Evolutionary conservation across 2,113 vertebrate genomes (phyloP).

Genomic region (Amblyopsis rosae): DNA sequence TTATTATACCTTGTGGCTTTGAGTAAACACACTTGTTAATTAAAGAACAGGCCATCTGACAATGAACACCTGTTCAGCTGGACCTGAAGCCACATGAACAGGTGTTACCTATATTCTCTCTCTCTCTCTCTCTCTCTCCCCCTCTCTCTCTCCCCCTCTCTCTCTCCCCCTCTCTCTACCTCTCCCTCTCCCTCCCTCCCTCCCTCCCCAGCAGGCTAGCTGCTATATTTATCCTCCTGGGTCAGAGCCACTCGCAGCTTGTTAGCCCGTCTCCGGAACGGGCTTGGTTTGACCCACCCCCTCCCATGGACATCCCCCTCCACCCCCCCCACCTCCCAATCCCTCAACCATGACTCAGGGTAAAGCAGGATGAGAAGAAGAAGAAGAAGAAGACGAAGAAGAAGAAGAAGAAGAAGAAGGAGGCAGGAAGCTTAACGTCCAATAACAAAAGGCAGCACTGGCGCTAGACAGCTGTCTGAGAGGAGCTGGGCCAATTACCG

Average conservation of each 20-base stretch:
- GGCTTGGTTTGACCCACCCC: slow-evolving; percentile 1
- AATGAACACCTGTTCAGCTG: not conserved
- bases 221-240: slow-evolving; percentile 56
- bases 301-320: slow-evolving; percentile 19
- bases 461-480: slow-evolving; percentile 11
- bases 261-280: slow-evolving; percentile 48
- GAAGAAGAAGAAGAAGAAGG: not conserved
- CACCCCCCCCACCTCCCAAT: slow-evolving; percentile 1
- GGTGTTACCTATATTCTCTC: not conserved
- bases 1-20: too few relatives aligned
- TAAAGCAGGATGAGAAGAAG: not conserved
- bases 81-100: not conserved
- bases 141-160: not conserved
- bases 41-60: too few relatives aligned
- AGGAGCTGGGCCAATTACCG: slow-evolving; percentile 42
- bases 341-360: slow-evolving; percentile 11
- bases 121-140: not conserved
- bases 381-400: not conserved
- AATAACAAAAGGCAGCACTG: too few relatives aligned
- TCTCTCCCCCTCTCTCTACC: not conserved
- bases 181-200: not conserved
- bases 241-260: slow-evolving; percentile 43
- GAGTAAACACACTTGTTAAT: too few relatives aligned
- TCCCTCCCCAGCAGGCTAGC: not conserved
- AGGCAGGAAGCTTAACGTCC: not conserved